Evolutionary conservation across 1,140 invertebrate genomes (phyloP), one percentile per base, ranked within the genome.

Genomic region (Drosophila athabasca): DNA sequence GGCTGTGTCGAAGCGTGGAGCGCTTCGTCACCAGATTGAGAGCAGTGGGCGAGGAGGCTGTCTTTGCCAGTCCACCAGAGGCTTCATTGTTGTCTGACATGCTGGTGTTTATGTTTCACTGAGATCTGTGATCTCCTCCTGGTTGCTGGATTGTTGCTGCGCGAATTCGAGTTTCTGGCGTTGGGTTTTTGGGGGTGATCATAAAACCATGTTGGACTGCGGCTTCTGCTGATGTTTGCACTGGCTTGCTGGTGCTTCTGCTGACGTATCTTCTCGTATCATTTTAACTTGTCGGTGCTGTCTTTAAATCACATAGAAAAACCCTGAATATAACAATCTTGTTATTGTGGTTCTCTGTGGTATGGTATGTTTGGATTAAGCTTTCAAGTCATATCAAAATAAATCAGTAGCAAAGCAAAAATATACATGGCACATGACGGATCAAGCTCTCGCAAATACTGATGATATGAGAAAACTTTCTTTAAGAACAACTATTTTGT

Each of bases 301-400:
- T 72, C 79, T 88, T 66, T 76, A 79, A 87, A 87, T 83, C 84
- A 87, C 67, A 79, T 83, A 69, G 66, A 39, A 87, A 76, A 76
- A 59, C 76, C 84, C 82, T 79, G 70, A 68, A 72, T 64, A 73
- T 46, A 74, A 82, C 70, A 84, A 75, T 61, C 61, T 70, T 87
- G 62, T 77, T 78, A 65, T 65, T 69, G 19, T 57, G 45, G 13
- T 66, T 62, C 46, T 45, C 50, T 69, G 60, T 45, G 52, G 57
- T 54, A 57, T 74, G 68, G 57, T 54, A 57, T 74, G 68, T 39
- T 39, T 3, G 61, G 62, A 50, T 71, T 66, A 61, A 59, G 62
- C 64, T 69, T 62, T 87, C 82, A 68, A 75, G 75, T 84, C 43
- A 44, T 53, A 78, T 71, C 74, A 70, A 68, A 85, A 76, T 49